A percentile compares a stretch with the other conserved stretches of the same genome.
phyloP scores from a whole-genome alignment of 2,797 vertebrate species.

The Halcyon chelicuti region DNA sequence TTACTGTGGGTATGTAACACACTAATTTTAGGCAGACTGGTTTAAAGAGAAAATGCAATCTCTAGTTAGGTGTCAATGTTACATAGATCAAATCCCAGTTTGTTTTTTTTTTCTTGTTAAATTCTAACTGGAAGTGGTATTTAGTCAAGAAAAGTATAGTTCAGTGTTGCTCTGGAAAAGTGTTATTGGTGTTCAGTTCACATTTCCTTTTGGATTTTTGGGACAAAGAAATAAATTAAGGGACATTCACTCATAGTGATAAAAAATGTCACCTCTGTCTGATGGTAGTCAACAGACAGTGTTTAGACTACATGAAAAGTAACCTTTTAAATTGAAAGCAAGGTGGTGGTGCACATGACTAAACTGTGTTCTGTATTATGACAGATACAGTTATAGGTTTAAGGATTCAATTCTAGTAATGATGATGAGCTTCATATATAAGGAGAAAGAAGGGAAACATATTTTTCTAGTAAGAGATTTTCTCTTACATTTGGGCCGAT shows the following conservation, averaged over 20 bases:
- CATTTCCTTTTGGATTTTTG: not conserved
- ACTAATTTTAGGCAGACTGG: fast-evolving
- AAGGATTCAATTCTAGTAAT: not conserved
- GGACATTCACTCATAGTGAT: not conserved
- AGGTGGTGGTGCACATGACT: not conserved
- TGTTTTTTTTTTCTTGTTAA: not conserved
- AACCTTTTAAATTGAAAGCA: not conserved
- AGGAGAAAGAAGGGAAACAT: not conserved
- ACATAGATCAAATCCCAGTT: not conserved
- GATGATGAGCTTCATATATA: not conserved
- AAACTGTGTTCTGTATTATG: not conserved
- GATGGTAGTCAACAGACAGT: not conserved
- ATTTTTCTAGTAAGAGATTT: not conserved
- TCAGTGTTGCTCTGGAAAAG: not conserved
- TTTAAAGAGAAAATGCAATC: not conserved
- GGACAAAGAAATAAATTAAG: not conserved
- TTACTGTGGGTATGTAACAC: not conserved
- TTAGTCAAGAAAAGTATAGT: not conserved
- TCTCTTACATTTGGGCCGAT: not conserved
- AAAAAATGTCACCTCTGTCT: not conserved
- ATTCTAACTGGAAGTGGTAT: not conserved
- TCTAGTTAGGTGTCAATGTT: not conserved
- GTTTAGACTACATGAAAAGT: not conserved
- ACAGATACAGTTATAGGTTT: not conserved
- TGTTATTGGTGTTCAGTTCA: not conserved